These are phyloP conservation scores for Blomia tropicalis DNA, from an alignment of 2,888 invertebrate genomes.

Conservation along the genomic window DNA sequence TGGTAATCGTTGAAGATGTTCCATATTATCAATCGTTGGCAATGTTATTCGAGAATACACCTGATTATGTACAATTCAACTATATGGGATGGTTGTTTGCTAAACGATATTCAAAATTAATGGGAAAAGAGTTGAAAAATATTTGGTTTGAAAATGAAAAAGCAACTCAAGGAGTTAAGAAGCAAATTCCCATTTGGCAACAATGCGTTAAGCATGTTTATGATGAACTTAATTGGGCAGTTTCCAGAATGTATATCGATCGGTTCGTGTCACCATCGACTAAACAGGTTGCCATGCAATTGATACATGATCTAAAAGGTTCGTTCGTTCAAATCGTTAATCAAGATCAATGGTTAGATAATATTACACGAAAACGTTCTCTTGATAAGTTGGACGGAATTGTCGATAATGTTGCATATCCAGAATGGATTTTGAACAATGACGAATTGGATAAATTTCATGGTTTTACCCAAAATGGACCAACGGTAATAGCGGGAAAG, in stretches of 20 bases:
- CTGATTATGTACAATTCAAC: constrained; percentile 34
- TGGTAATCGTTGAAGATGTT: constrained; percentile 34
- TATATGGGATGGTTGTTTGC: constrained; percentile 52
- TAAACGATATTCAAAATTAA: constrained; percentile 27
- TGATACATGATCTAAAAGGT: constrained; percentile 35
- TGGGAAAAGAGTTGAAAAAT: constrained; percentile 33
- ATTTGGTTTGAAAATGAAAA: constrained; percentile 33
- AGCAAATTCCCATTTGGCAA: constrained; percentile 33
- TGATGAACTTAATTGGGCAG: constrained; percentile 37
- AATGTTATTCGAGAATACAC: background rate
- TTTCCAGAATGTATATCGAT: constrained; percentile 37
- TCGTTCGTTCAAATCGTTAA: constrained; percentile 40
- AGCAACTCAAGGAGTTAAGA: constrained; percentile 29
- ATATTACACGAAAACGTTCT: constrained; percentile 39
- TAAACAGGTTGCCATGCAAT: constrained; percentile 29
- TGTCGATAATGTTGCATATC: constrained; percentile 37
- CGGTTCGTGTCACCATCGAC: constrained; percentile 36
- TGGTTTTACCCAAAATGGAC: constrained; percentile 24
- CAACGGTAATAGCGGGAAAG: background rate
- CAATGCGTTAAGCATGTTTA: constrained; percentile 36
- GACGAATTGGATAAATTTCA: constrained; percentile 34
- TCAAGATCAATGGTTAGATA: constrained; percentile 43
- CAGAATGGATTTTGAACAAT: constrained; percentile 35
- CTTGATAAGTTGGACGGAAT: constrained; percentile 41
- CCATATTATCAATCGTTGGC: background rate